Percentiles rank a stretch among this genome's conserved stretches.
These are phyloP conservation scores for Cettia cetti DNA, from an alignment of 2,113 vertebrate genomes.

Conservation along the genomic window DNA sequence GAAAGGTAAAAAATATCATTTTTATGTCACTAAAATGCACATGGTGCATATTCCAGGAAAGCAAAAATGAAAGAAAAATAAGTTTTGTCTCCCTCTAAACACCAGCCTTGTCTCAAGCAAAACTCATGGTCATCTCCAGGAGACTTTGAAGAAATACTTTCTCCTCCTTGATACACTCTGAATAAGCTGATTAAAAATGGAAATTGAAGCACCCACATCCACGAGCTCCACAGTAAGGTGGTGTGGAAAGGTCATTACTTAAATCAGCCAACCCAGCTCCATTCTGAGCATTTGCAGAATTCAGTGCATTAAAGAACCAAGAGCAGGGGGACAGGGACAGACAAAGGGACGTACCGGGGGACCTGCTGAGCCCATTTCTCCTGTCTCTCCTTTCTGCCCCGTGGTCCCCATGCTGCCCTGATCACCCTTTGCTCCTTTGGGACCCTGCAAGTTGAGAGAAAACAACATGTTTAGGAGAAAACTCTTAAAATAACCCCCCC, in stretches of 20 bases:
- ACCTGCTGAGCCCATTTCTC: conserved; percentile 84
- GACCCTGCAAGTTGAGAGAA: conserved; percentile 72
- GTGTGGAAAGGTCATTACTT: not conserved
- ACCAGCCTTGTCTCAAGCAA: not conserved
- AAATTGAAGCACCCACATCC: not conserved
- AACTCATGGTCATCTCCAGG: not conserved
- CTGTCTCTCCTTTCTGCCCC: conserved; percentile 85
- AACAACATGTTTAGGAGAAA: not conserved
- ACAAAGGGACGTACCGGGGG: conserved; percentile 75
- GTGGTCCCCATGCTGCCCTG: conserved; percentile 74
- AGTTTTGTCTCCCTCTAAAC: not conserved
- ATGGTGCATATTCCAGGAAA: not conserved
- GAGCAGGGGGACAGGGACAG: not conserved
- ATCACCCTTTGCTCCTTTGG: conserved; percentile 83
- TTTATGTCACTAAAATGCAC: not conserved
- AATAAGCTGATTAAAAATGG: not conserved
- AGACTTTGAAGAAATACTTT: not conserved
- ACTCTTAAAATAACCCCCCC: not conserved
- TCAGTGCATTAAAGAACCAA: not conserved
- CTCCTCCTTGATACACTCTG: not conserved
- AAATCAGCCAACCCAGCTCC: not conserved
- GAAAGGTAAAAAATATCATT: not conserved
- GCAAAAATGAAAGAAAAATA: not conserved
- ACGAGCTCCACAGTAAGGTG: accelerated
- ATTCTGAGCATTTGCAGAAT: not conserved